These are phyloP conservation scores for Neodontobutis hainanensis DNA, from an alignment of 2,113 vertebrate genomes.

Conservation along the genomic window DNA sequence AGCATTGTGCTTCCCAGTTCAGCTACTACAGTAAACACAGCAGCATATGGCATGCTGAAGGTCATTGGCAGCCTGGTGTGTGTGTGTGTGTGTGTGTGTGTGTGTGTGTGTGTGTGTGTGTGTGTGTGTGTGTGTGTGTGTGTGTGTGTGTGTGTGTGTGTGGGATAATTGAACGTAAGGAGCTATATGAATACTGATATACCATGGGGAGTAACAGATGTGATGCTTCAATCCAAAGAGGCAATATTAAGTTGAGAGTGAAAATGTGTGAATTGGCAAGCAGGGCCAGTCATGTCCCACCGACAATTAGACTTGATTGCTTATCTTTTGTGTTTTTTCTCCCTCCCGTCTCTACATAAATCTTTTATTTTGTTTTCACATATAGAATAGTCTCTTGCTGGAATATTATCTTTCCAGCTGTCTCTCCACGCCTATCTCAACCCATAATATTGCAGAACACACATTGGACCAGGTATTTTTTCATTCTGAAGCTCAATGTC, in stretches of 20 bases:
- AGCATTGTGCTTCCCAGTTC: constrained; percentile 29
- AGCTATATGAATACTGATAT: constrained; percentile 53
- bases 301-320: constrained; percentile 6
- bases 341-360: background rate
- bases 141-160: too few species aligned
- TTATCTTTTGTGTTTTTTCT: background rate
- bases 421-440: too few species aligned
- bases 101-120: constrained; percentile 19
- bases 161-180: constrained; percentile 57
- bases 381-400: background rate
- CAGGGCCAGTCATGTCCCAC: constrained; percentile 3
- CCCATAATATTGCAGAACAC: too few species aligned
- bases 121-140: constrained; percentile 6
- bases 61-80: constrained; percentile 32
- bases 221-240: constrained; percentile 26
- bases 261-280: constrained; percentile 23
- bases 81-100: constrained; percentile 8
- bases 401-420: too few species aligned
- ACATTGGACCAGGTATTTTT: background rate
- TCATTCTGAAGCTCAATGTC: background rate
- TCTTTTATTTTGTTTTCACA: background rate
- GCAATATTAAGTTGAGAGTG: constrained; percentile 32
- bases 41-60: constrained; percentile 54
- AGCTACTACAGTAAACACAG: constrained; percentile 28
- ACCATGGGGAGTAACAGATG: constrained; percentile 41